These are phyloP conservation scores for Pachypanchax playfairii DNA, from an alignment of 2,113 vertebrate genomes.

Conservation along the genomic window DNA sequence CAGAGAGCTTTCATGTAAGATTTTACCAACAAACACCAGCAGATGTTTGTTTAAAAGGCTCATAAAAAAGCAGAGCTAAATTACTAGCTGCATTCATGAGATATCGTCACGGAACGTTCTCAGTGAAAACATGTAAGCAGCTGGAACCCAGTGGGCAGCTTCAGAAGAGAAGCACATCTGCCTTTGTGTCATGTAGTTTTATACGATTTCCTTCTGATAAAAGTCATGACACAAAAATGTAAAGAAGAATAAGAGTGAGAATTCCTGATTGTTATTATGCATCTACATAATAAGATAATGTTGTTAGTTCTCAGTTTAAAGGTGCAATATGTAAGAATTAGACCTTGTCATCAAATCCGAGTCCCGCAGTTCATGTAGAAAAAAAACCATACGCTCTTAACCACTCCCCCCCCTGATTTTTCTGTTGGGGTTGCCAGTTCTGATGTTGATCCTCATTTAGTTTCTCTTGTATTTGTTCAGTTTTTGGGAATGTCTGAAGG, in stretches of 20 bases:
- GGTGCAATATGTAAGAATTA: too few species aligned
- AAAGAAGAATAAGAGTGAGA: not conserved
- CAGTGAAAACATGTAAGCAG: conserved; percentile 37
- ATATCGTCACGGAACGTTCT: conserved; percentile 56
- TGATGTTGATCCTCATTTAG: too few species aligned
- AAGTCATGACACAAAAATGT: not conserved
- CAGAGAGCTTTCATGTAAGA: conserved; percentile 13
- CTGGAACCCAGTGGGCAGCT: conserved; percentile 29
- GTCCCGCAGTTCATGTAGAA: too few species aligned
- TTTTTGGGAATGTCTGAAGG: too few species aligned
- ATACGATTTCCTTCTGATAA: not conserved
- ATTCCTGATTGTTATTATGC: too few species aligned
- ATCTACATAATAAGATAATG: too few species aligned
- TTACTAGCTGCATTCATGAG: conserved; percentile 45
- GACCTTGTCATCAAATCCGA: too few species aligned
- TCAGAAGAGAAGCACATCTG: conserved; percentile 5
- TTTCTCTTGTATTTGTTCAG: too few species aligned
- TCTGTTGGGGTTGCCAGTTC: too few species aligned
- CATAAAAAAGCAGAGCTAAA: conserved; percentile 55
- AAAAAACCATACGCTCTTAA: too few species aligned
- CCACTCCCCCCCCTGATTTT: too few species aligned
- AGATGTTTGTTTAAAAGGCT: conserved; percentile 59
- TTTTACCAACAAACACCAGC: conserved; percentile 32
- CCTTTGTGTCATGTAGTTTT: not conserved
- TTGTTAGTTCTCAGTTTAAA: too few species aligned